These are phyloP conservation scores for Carcina quercana DNA, from an alignment of 2,888 invertebrate genomes.

Conservation along the genomic window DNA sequence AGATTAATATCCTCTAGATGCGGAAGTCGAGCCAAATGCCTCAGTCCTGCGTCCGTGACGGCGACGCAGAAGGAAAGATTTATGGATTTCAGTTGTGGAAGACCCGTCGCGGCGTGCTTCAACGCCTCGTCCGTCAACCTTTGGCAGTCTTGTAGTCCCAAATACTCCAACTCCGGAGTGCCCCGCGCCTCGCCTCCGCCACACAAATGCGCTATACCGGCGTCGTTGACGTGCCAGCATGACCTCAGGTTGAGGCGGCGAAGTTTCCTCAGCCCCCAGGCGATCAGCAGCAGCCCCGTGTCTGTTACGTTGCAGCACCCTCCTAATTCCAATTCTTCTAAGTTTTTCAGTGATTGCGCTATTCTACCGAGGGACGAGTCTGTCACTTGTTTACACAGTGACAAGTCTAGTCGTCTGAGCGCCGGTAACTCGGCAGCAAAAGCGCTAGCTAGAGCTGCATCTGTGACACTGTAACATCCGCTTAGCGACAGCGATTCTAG, in stretches of 20 bases:
- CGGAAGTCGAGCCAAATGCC: conserved; percentile 89
- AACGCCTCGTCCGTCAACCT: conserved; percentile 93
- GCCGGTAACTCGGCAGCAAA: conserved; percentile 85
- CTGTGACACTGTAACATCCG: conserved; percentile 95
- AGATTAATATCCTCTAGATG: conserved; percentile 90
- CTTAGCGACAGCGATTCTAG: conserved; percentile 91
- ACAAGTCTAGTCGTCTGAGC: conserved; percentile 87
- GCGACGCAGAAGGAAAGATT: conserved; percentile 96
- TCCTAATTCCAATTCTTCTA: conserved; percentile 91
- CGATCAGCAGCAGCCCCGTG: conserved; percentile 88
- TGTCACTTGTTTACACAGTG: conserved; percentile 96
- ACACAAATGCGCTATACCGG: conserved; percentile 90
- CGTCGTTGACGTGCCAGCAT: conserved; percentile 94
- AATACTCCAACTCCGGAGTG: conserved; percentile 85
- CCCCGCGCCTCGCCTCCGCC: conserved; percentile 86
- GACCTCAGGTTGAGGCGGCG: conserved; percentile 91
- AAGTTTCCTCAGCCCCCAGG: conserved; percentile 90
- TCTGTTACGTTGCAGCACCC: conserved; percentile 95
- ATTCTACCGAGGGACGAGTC: conserved; percentile 90
- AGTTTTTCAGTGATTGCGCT: conserved; percentile 87
- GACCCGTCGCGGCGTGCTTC: conserved; percentile 87
- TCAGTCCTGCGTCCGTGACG: conserved; percentile 93
- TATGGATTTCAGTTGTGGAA: conserved; percentile 87
- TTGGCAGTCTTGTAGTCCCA: conserved; percentile 96
- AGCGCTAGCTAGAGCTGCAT: conserved; percentile 87